These are phyloP conservation scores for Tapirus terrestris DNA, from an alignment of 2,113 vertebrate species.

Conservation along the genomic window DNA sequence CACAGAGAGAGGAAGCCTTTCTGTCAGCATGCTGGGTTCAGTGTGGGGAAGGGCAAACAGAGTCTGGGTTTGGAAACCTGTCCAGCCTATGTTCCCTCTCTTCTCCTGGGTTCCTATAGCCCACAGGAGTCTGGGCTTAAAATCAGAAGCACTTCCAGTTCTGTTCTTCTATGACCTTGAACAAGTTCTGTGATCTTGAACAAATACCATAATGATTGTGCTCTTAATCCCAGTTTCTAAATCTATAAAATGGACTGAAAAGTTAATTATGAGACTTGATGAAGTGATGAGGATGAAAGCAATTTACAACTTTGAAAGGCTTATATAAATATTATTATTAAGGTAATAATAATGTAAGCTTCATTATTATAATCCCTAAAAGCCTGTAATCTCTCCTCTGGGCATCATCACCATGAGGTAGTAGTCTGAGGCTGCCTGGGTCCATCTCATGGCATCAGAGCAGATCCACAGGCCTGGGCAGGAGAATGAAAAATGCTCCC, in stretches of 20 bases:
- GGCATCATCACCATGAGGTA: accelerated
- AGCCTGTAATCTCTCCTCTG: neutral
- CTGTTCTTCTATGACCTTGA: neutral
- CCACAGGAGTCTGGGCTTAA: neutral
- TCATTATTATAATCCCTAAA: neutral
- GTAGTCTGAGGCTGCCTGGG: neutral
- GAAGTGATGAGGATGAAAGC: neutral
- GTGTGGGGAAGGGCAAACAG: neutral
- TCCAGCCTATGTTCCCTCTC: neutral
- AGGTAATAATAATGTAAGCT: neutral
- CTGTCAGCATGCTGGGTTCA: neutral
- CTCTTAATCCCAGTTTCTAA: neutral
- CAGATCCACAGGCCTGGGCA: neutral
- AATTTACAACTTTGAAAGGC: neutral
- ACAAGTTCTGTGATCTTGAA: neutral
- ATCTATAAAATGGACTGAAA: neutral
- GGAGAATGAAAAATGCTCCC: neutral
- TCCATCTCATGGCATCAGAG: neutral
- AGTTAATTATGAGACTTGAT: neutral
- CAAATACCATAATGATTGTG: neutral
- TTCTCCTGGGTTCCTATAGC: neutral
- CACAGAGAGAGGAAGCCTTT: neutral
- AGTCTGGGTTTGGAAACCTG: neutral
- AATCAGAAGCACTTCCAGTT: neutral
- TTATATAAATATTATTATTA: neutral